These are phyloP conservation scores for Spheniscus mendiculus DNA, from an alignment of 2,113 vertebrate species.

Conservation along the genomic window DNA sequence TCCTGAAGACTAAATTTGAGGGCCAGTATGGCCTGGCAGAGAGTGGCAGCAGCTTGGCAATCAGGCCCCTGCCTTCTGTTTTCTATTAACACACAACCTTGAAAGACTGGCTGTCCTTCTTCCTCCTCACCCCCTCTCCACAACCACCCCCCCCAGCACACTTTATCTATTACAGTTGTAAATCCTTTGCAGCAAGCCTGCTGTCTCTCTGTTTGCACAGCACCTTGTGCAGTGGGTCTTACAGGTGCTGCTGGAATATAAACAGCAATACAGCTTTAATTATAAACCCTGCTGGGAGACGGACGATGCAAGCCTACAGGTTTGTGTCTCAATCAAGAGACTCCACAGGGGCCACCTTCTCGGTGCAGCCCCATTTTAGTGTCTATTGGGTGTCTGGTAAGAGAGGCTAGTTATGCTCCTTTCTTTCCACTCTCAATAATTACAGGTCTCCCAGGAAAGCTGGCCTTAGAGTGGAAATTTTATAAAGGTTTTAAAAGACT, in stretches of 20 bases:
- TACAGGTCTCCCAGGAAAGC: conserved; percentile 50
- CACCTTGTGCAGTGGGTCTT: not conserved
- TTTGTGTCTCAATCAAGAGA: conserved; percentile 33
- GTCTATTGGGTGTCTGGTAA: not conserved
- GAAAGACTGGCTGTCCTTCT: not conserved
- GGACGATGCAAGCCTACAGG: not conserved
- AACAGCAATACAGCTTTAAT: conserved; percentile 31
- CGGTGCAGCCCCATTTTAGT: not conserved
- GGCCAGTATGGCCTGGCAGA: not conserved
- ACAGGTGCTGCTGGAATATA: conserved; percentile 29
- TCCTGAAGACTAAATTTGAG: not conserved
- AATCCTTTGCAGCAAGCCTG: not conserved
- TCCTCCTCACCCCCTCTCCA: not conserved
- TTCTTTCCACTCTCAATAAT: conserved; percentile 29
- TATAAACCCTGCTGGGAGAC: not conserved
- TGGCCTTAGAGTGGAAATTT: conserved; percentile 18
- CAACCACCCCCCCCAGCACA: not conserved
- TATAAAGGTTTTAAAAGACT: conserved; percentile 49
- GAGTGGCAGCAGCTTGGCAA: not conserved
- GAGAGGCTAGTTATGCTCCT: not conserved
- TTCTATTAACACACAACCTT: not conserved
- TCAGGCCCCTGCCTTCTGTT: not conserved
- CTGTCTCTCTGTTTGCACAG: conserved; percentile 36
- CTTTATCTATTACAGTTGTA: not conserved
- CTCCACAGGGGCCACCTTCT: not conserved